A percentile compares a stretch with the other conserved stretches of the same genome.
Evolutionary conservation across 2,797 vertebrate species (phyloP).

Genomic region (Lacerta agilis): DNA sequence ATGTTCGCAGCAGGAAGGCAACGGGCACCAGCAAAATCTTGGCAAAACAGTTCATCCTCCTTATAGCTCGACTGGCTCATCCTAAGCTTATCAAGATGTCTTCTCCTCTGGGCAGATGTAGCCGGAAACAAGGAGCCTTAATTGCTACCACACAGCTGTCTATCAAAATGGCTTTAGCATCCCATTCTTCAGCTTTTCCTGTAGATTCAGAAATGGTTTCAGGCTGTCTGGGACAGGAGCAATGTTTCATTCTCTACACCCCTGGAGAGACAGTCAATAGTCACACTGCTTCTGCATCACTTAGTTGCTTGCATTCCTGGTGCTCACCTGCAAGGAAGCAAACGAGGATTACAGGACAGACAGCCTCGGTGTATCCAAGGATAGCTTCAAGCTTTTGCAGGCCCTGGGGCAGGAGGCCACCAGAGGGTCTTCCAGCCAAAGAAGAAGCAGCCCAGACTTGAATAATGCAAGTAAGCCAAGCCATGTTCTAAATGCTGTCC

Average conservation of each 20-base stretch:
- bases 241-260: not conserved
- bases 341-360: not conserved
- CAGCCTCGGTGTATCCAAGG: not conserved
- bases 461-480: not conserved
- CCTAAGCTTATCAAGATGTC: constrained; percentile 17
- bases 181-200: not conserved
- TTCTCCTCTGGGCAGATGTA: constrained; percentile 16
- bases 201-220: not conserved
- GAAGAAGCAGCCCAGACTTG: not conserved
- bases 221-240: not conserved
- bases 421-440: not conserved
- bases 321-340: not conserved
- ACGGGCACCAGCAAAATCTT: constrained; percentile 15
- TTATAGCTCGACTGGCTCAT: constrained; percentile 14
- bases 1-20: constrained; percentile 41
- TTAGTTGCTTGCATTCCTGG: not conserved
- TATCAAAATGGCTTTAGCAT: constrained; percentile 6
- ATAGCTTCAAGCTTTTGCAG: not conserved
- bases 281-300: not conserved
- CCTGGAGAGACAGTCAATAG: not conserved
- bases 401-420: not conserved
- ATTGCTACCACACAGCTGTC: constrained; percentile 23
- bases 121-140: not conserved
- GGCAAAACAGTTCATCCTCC: constrained; percentile 12
- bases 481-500: not conserved